Base-by-base conservation (phyloP, 1,140 invertebrate species). In the Ips typographus region DNA sequence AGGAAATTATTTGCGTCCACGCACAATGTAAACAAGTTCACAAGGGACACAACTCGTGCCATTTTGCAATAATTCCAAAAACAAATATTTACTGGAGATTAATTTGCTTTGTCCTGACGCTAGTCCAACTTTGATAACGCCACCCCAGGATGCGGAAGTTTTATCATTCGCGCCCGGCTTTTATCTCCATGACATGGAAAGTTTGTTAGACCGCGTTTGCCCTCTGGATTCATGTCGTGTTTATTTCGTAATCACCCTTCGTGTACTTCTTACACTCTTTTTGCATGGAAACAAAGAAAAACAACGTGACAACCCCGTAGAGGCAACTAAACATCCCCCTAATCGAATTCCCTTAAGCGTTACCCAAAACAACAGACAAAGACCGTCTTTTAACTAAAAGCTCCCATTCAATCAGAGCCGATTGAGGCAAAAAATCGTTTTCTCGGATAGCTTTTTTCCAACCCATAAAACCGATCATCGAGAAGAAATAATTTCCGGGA, bases 401-500 rank as follows among this genome's bases (percentile, higher is more conserved):
- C 51, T 55, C 44, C 40, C 40, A 55, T 55, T 42, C 47, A 63
- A 63, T 63, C 61, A 49, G 44, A 49, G 8, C 37, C 47, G 49
- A 52, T 63, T 51, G 49, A 40, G 44, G 47, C 44, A 63, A 63
- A 63, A 63, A 63, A 52, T 52, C 49, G 22, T 52, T 53, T 52
- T 41, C 61, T 49, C 47, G 22, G 49, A 52, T 51, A 39, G 47
- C 52, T 65, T 65, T 65, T 65, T 65, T 55, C 63, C 63, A 65
- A 40, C 6, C 63, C 51, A 65, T 65, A 65, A 65, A 65, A 65
- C 63, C 63, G 53, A 65, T 65, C 63, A 56, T 56, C 53, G 51
- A 43, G 63, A 65, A 53, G 63, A 65, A 65, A 65, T 65, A 65
- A 65, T 65, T 65, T 65, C 63, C 63, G 63, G 51, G 38, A 22